Evolutionary conservation across 2,888 invertebrate genomes (phyloP).

Genomic region (Drosophila recens): DNA sequence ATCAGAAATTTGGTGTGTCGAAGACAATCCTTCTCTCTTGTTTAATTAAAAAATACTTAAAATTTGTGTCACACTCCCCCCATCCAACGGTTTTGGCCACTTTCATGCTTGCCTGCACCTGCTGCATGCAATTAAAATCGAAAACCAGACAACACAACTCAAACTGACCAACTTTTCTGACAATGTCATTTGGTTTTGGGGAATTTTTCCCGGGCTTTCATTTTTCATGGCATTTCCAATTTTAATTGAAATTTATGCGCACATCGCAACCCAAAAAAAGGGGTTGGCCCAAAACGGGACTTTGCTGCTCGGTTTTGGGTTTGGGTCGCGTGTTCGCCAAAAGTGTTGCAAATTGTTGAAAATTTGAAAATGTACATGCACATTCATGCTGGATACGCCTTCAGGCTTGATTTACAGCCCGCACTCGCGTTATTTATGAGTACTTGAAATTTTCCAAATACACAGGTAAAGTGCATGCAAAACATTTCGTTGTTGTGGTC

Average conservation of each 20-base stretch:
- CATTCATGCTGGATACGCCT: conserved; percentile 11
- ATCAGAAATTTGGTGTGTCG: not conserved
- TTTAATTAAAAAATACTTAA: conserved; percentile 67
- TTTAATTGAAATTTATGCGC: conserved; percentile 81
- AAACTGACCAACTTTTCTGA: conserved; percentile 56
- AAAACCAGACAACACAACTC: conserved; percentile 21
- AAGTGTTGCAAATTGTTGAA: conserved; percentile 68
- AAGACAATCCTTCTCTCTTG: not conserved
- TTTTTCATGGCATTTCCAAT: conserved; percentile 79
- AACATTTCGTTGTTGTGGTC: conserved; percentile 60
- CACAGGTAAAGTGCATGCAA: conserved; percentile 65
- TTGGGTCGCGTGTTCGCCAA: conserved; percentile 73
- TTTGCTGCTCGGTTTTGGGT: not conserved
- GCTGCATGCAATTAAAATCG: conserved; percentile 66
- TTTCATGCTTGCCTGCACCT: conserved; percentile 76
- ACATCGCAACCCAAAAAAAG: conserved; percentile 38
- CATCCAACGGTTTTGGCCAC: conserved; percentile 52
- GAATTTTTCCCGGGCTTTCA: conserved; percentile 32
- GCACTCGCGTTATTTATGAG: conserved; percentile 71
- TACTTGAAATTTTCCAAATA: conserved; percentile 16
- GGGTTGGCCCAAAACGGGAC: conserved; percentile 39
- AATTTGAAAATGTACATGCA: conserved; percentile 37
- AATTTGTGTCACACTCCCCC: conserved; percentile 38
- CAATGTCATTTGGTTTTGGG: conserved; percentile 29
- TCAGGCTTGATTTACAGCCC: conserved; percentile 68